phyloP scores from a whole-genome alignment of 2,113 vertebrate species.

The Malaclemys terrapin region DNA sequence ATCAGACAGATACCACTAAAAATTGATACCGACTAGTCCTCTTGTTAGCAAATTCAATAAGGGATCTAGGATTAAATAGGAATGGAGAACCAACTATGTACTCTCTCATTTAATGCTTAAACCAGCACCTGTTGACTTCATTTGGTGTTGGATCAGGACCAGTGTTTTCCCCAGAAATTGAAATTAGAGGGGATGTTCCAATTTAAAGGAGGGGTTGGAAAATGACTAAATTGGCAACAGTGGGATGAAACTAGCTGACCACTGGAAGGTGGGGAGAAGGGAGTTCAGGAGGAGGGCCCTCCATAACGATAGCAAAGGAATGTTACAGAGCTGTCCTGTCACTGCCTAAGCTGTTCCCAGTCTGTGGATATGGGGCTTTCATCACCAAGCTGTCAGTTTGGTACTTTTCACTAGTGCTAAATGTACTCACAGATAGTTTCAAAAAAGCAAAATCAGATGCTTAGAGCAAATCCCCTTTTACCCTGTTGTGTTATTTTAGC shows the following conservation, averaged over 20 bases:
- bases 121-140: background rate
- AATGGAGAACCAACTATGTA: accelerated
- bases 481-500: background rate
- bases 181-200: too few relatives aligned
- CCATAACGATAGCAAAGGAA: accelerated
- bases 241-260: too few relatives aligned
- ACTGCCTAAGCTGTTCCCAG: background rate
- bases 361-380: background rate
- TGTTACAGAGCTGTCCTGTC: background rate
- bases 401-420: background rate
- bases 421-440: background rate
- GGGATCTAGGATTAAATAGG: background rate
- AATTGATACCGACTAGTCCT: accelerated
- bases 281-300: too few relatives aligned
- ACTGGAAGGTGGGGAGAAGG: too few relatives aligned
- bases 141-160: background rate
- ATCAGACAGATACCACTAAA: conserved; percentile 23
- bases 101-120: accelerated
- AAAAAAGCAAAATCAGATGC: background rate
- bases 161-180: too few relatives aligned
- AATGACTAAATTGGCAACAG: too few relatives aligned
- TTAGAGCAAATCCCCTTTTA: accelerated
- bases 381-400: background rate
- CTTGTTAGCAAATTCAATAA: background rate
- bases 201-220: too few relatives aligned